Evolutionary conservation across 2,888 invertebrate genomes (phyloP).

Genomic region (Embidobia sp.): DNA sequence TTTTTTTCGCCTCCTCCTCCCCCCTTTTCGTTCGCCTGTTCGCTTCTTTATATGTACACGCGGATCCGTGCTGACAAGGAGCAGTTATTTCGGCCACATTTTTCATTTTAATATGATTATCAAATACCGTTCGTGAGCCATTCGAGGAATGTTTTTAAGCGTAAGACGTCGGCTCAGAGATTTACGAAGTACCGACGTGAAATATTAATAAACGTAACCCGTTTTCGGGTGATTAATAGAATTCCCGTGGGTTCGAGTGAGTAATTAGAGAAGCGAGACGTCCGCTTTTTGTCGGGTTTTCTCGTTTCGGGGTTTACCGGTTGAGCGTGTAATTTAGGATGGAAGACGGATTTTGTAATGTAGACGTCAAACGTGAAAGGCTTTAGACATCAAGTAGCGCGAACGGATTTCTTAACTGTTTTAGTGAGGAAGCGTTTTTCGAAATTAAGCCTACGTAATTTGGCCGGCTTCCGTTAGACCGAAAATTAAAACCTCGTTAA

Average conservation of each 20-base stretch:
- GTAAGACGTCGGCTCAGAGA: too few relatives aligned
- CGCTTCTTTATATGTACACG: slow-evolving; percentile 31
- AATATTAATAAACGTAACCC: slow-evolving; percentile 51
- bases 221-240: slow-evolving; percentile 48
- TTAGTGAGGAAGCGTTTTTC: too few relatives aligned
- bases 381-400: too few relatives aligned
- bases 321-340: neutral
- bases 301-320: neutral
- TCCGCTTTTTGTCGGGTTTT: slow-evolving; percentile 19
- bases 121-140: slow-evolving; percentile 43
- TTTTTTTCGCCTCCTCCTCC: slow-evolving; percentile 6
- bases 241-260: too few relatives aligned
- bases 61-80: slow-evolving; percentile 52
- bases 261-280: slow-evolving; percentile 44
- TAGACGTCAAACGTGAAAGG: slow-evolving; percentile 6
- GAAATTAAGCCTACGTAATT: too few relatives aligned
- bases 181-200: slow-evolving; percentile 46
- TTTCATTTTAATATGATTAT: slow-evolving; percentile 60
- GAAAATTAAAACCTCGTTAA: too few relatives aligned
- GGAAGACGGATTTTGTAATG: slow-evolving; percentile 17
- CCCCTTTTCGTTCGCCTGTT: neutral
- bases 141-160: slow-evolving; percentile 43
- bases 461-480: too few relatives aligned
- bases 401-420: too few relatives aligned
- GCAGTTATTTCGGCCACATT: slow-evolving; percentile 57